Conservation (phyloP, 1,140 invertebrate species). For the Lasioglossum albipes region DNA sequence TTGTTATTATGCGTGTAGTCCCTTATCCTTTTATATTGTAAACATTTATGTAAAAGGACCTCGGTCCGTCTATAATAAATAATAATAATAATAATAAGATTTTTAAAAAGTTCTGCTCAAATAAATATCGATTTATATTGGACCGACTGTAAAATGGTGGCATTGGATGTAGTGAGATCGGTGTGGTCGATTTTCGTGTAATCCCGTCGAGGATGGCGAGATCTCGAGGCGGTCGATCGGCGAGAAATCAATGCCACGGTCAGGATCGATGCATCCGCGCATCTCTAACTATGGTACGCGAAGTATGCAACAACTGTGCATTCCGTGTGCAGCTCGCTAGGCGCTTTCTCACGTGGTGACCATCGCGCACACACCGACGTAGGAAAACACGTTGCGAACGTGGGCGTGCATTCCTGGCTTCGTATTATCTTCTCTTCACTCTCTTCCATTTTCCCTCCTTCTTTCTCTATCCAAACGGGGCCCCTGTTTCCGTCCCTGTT, state of each 20-base stretch:
- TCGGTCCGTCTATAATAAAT: too few species aligned
- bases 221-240: background rate
- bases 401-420: conserved; percentile 77
- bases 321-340: conserved; percentile 70
- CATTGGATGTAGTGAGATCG: background rate
- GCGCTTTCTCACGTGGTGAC: conserved; percentile 72
- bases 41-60: too few species aligned
- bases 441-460: conserved; percentile 31
- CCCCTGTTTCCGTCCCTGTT: conserved; percentile 39
- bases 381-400: conserved; percentile 75
- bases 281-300: conserved; percentile 68
- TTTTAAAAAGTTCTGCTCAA: too few species aligned
- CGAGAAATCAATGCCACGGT: conserved; percentile 62
- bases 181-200: background rate
- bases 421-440: conserved; percentile 72
- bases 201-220: background rate
- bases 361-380: conserved; percentile 69
- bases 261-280: conserved; percentile 65
- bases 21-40: too few species aligned
- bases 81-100: too few species aligned
- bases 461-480: conserved; percentile 19
- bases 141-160: too few species aligned
- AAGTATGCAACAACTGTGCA: conserved; percentile 73
- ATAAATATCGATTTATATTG: too few species aligned
- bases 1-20: too few species aligned